These are phyloP conservation scores for Ctenicera cuprea DNA, from an alignment of 2,888 invertebrate species.

Conservation along the genomic window DNA sequence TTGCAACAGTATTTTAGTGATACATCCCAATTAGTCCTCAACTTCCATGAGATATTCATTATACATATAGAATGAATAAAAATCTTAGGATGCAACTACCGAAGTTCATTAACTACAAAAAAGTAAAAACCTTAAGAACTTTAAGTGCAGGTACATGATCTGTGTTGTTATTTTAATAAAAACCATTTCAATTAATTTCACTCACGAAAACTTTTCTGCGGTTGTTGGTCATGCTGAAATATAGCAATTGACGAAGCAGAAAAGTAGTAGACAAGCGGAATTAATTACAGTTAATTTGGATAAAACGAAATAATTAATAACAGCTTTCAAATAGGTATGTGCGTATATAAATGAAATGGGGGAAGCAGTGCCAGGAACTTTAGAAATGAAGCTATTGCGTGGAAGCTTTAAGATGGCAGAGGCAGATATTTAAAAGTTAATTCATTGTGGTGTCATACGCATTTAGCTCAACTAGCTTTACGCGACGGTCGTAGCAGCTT, in stretches of 20 bases:
- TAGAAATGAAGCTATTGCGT: conserved; percentile 38
- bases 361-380: conserved; percentile 35
- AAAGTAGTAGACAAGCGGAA: conserved; percentile 17
- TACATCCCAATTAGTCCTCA: neutral
- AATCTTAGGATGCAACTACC: neutral
- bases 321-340: conserved; percentile 13
- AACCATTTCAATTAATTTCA: conserved; percentile 13
- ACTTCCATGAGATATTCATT: neutral
- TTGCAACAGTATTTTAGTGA: neutral
- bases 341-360: neutral
- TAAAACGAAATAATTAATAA: conserved; percentile 31
- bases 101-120: neutral
- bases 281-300: conserved; percentile 17
- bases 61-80: neutral
- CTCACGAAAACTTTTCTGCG: neutral
- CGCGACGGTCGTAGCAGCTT: conserved; percentile 30
- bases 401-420: conserved; percentile 33
- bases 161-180: neutral
- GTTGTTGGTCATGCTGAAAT: conserved; percentile 23
- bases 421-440: conserved; percentile 39
- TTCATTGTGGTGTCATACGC: conserved; percentile 37
- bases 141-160: neutral
- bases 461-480: conserved; percentile 29
- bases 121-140: neutral
- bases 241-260: conserved; percentile 18